These are phyloP conservation scores for Atlantisia rogersi DNA, from an alignment of 2,113 vertebrate species.

Conservation along the genomic window DNA sequence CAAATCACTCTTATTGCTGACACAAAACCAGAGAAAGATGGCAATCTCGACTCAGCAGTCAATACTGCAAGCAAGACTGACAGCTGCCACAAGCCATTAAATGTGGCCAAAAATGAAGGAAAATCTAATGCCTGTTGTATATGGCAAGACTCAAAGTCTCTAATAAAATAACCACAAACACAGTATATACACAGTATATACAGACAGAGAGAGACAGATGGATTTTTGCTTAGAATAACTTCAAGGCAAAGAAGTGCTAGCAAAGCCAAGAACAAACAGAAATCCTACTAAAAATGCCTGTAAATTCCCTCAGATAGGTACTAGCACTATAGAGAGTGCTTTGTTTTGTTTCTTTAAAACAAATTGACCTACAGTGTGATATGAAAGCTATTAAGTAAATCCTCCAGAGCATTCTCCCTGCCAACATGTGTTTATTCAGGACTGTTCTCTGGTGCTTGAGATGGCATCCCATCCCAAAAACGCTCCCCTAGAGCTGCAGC, in stretches of 20 bases:
- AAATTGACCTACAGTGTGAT: background rate
- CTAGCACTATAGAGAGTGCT: background rate
- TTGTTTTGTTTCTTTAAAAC: background rate
- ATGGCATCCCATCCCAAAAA: background rate
- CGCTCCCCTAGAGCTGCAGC: background rate
- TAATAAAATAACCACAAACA: background rate
- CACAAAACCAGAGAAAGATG: background rate
- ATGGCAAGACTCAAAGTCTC: background rate
- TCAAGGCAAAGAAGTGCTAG: constrained; percentile 4
- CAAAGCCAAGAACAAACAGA: constrained; percentile 41
- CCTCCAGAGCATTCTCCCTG: background rate
- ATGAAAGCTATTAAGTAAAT: background rate
- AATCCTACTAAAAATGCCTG: background rate
- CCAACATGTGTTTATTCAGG: background rate
- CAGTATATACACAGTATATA: background rate
- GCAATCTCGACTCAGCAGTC: background rate
- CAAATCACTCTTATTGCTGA: background rate
- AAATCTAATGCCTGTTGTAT: background rate
- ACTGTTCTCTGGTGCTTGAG: background rate
- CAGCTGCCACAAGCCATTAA: background rate
- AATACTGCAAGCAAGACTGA: background rate
- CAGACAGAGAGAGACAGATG: constrained; percentile 17
- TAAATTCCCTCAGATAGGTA: background rate
- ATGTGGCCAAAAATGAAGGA: background rate
- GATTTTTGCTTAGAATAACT: constrained; percentile 24